phyloP scores from a whole-genome alignment of 2,113 vertebrate genomes.

The Nymphicus hollandicus region DNA sequence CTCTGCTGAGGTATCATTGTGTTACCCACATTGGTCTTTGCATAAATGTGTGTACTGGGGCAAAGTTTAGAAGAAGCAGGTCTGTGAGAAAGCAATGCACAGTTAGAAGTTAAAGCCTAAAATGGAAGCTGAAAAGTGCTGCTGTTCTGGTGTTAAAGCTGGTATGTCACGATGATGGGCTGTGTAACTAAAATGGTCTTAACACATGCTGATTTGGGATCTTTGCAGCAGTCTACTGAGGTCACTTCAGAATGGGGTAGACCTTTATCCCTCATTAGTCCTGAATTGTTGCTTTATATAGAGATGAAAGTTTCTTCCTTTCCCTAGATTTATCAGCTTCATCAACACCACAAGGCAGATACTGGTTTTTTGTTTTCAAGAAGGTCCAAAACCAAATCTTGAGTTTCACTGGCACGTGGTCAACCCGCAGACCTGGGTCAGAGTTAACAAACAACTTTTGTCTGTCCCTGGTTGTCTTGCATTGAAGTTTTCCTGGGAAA shows the following conservation, averaged over 20 bases:
- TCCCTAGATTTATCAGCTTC: background rate
- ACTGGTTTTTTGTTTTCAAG: background rate
- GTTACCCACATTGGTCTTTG: background rate
- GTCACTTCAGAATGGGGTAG: background rate
- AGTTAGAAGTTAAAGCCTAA: background rate
- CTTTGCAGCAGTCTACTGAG: background rate
- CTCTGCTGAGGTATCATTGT: background rate
- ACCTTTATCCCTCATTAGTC: rapidly evolving
- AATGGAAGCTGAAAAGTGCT: background rate
- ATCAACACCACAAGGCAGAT: background rate
- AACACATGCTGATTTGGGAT: background rate
- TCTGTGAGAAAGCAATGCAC: background rate
- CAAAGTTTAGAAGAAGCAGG: background rate
- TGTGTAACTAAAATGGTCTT: background rate
- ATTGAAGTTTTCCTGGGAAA: background rate
- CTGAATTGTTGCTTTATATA: background rate
- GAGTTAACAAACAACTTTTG: background rate
- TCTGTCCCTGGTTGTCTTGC: background rate
- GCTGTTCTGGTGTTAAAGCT: background rate
- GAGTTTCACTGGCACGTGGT: background rate
- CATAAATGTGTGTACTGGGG: rapidly evolving
- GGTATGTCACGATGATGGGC: background rate
- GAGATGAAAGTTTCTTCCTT: background rate
- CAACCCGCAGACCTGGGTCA: background rate
- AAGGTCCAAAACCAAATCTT: background rate